Base-by-base conservation (phyloP, 2,888 invertebrate species). In the Caenorhabditis angaria region DNA sequence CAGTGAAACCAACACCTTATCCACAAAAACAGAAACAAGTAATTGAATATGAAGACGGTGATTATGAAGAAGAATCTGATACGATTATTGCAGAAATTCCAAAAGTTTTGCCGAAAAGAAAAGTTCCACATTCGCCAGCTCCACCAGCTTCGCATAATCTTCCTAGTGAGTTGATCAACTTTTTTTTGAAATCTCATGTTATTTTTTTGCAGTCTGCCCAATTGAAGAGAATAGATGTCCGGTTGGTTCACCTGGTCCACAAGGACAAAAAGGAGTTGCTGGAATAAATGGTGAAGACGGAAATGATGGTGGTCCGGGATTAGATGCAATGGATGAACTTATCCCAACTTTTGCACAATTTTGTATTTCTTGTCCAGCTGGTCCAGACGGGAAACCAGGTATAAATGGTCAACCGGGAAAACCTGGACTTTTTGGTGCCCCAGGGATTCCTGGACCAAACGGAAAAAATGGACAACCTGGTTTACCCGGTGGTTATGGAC, bases 381-480 rank as follows among this genome's bases (percentile, higher is more conserved):
- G 72, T 0, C 72, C 72, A 0, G 72, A 73, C 53, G 72, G 72
- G 12, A 68, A 62, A 35, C 72, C 66, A 5, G 72, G 72, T 2
- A 24, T 48, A 20, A 24, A 61, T 12, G 72, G 72, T 20, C 47
- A 51, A 0, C 61, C 59, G 22, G 72, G 72, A 2, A 58, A 59
- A 12, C 65, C 68, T 0, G 72, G 72, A 12, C 55, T 73, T 0
- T 54, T 28, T 2, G 72, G 72, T 0, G 65, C 72, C 2, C 65
- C 60, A 1, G 72, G 72, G 4, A 65, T 65, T 14, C 72, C 68
- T 22, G 72, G 72, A 27, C 61, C 65, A 8, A 69, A 56, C 28
- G 72, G 72, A 4, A 73, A 73, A 41, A 65, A 68, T 51, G 72
- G 72, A 4, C 72, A 68, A 32, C 68, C 72, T 3, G 72, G 72